Evolutionary conservation across 1,140 invertebrate genomes (phyloP).

Genomic region (Caenorhabditis elegans): DNA sequence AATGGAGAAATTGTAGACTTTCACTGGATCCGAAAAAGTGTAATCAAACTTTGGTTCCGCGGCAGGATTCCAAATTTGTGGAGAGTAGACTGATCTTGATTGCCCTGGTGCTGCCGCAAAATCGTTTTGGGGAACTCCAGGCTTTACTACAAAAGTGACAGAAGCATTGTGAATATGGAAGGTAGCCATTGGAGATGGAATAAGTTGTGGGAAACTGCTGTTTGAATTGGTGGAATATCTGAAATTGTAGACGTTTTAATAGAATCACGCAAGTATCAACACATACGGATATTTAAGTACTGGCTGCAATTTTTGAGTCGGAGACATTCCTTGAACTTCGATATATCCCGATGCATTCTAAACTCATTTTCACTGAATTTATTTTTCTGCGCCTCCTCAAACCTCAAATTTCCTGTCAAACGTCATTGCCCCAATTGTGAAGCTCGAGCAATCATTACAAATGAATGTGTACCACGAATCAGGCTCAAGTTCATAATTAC

Average conservation of each 20-base stretch:
- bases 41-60: background rate
- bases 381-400: too few relatives aligned
- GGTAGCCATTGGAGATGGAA: background rate
- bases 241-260: background rate
- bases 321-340: background rate
- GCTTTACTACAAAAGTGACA: background rate
- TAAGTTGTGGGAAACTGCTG: background rate
- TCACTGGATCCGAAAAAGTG: background rate
- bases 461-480: background rate
- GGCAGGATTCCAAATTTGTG: background rate
- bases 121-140: background rate
- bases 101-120: background rate
- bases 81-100: background rate
- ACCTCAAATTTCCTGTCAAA: background rate
- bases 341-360: background rate
- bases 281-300: background rate
- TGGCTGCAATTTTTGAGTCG: background rate
- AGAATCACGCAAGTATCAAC: background rate
- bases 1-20: background rate
- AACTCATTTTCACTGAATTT: background rate
- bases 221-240: background rate
- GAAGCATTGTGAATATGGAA: background rate
- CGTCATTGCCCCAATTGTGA: background rate
- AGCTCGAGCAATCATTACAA: background rate
- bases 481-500: background rate